Evolutionary conservation across 2,888 invertebrate species (phyloP), one percentile per base, ranked within the genome.

Genomic region (Eucera pruinosa): DNA sequence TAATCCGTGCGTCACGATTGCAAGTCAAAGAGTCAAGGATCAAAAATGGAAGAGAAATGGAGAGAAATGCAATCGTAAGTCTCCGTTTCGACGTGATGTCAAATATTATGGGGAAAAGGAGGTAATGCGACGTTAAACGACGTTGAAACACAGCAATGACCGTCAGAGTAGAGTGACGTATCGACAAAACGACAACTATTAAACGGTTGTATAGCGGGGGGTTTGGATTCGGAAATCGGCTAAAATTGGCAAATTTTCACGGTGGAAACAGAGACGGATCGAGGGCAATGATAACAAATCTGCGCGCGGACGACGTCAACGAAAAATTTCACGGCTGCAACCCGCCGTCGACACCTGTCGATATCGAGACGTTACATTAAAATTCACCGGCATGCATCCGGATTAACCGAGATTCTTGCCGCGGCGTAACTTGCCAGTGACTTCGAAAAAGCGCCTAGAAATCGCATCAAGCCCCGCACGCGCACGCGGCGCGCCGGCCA

Each of bases 291-390:
- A 50, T 39, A 64, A 77, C 54, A 66, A 64, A 61, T 43, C 50
- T n/a, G 36, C 36, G 36, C 9, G 9, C 9, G 39, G 47, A 6
- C 9, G 39, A 43, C 60, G 39, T 77, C 55, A 58, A 68, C 64
- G 67, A 78, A 71, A 78, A 71, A 65, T 66, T 41, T 43, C 50
- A 39, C 36, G 50, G 30, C 25, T 54, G 1, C 39, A n/a, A 23
- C 36, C 36, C 23, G n/a, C 4, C 36, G 25, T 47, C 58, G 84
- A 72, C 81, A 75, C 69, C 78, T 84, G 78, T 78, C 83, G 82
- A 81, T 83, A 82, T 58, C 74, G 66, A 45, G 54, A 60, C 74
- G 62, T 41, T 50, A 25, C 74, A 71, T 81, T 78, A 78, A 83
- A 83, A 82, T 83, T 82, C 74, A 78, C 55, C 76, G 55, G 52